phyloP scores from a whole-genome alignment of 2,797 vertebrate species.

The Denticeps clupeoides region DNA sequence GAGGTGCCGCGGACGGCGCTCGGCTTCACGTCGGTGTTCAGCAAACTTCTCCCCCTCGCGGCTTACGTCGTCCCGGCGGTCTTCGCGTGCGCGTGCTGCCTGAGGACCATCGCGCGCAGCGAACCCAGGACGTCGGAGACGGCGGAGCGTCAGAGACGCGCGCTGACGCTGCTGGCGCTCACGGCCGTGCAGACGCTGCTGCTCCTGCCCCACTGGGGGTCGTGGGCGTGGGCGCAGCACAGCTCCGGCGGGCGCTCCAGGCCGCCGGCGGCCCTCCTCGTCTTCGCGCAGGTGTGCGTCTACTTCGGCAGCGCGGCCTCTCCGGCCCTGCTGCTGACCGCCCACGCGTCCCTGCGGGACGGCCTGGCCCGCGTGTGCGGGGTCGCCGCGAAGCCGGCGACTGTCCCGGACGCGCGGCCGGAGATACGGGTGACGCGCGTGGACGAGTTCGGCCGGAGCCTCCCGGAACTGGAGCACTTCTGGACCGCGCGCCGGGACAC shows the following conservation, averaged over 20 bases:
- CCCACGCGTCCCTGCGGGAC: conserved; percentile 59
- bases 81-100: conserved; percentile 51
- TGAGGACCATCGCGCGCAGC: conserved; percentile 43
- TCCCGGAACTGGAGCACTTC: conserved; percentile 70
- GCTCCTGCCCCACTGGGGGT: conserved; percentile 62
- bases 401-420: too few species aligned
- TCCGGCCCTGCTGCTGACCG: conserved; percentile 55
- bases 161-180: conserved; percentile 50
- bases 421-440: conserved; percentile 6
- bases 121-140: conserved; percentile 38
- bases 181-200: conserved; percentile 53
- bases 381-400: too few species aligned
- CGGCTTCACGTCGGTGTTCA: conserved; percentile 59
- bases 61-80: conserved; percentile 47
- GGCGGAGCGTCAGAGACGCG: conserved; percentile 41
- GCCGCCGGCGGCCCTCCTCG: conserved; percentile 47
- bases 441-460: conserved; percentile 38
- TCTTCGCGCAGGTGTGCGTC: conserved; percentile 52
- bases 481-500: conserved; percentile 67
- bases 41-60: conserved; percentile 55
- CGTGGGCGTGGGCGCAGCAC: conserved; percentile 61
- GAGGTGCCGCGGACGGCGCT: conserved; percentile 44
- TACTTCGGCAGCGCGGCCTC: conserved; percentile 56
- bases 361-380: conserved; percentile 45
- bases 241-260: conserved; percentile 29